These are phyloP conservation scores for Scaptodrosophila latifasciaeformis DNA, from an alignment of 2,888 invertebrate species.

Conservation along the genomic window DNA sequence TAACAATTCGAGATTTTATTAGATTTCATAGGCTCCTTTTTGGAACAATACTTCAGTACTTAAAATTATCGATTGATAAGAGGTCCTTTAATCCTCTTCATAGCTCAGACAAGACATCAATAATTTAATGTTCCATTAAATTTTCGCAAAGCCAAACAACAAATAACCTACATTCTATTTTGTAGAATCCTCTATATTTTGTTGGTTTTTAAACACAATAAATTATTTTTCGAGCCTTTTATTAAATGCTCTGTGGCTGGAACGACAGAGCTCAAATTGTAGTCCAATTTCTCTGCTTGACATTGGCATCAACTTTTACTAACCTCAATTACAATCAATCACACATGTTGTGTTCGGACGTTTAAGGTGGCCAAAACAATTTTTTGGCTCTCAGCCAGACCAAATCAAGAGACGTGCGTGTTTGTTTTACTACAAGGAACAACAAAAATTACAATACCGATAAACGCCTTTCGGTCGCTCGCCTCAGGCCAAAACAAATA, in stretches of 20 bases:
- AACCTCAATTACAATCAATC: constrained; percentile 70
- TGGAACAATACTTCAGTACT: too few species aligned
- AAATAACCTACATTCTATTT: neutral
- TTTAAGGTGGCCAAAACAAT: constrained; percentile 10
- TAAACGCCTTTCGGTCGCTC: constrained; percentile 25
- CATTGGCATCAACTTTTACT: constrained; percentile 53
- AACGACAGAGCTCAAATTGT: too few species aligned
- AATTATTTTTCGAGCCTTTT: too few species aligned
- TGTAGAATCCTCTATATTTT: neutral
- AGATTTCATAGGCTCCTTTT: too few species aligned
- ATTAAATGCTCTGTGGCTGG: too few species aligned
- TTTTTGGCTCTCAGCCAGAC: constrained; percentile 27
- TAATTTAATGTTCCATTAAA: too few species aligned
- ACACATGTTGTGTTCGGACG: constrained; percentile 48
- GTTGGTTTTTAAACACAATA: constrained; percentile 50
- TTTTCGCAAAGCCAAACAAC: constrained; percentile 39
- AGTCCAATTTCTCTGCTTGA: too few species aligned
- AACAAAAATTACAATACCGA: constrained; percentile 56
- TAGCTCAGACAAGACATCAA: too few species aligned
- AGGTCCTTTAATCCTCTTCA: too few species aligned
- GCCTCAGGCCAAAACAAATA: constrained; percentile 3
- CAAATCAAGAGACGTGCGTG: constrained; percentile 39
- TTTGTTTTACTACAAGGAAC: constrained; percentile 15
- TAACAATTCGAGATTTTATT: too few species aligned
- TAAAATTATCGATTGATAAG: too few species aligned